These are phyloP conservation scores for Pituophis catenifer DNA, from an alignment of 2,113 vertebrate genomes.

Conservation along the genomic window DNA sequence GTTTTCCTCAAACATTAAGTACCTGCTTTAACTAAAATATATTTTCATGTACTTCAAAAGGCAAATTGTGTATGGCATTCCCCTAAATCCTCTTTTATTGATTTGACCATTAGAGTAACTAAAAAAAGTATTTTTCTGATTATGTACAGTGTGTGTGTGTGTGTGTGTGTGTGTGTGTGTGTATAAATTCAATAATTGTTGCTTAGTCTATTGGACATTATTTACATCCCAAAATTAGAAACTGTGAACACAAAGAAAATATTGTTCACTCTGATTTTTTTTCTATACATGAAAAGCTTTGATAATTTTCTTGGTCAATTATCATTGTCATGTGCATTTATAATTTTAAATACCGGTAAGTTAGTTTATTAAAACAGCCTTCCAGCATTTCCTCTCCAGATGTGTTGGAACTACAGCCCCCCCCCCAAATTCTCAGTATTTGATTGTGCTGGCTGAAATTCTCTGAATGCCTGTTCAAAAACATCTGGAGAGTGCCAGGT, in stretches of 20 bases:
- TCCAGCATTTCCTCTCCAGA: neutral
- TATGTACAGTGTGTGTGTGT: neutral
- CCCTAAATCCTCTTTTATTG: slow-evolving; percentile 61
- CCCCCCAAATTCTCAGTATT: neutral
- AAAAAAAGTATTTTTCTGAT: slow-evolving; percentile 39
- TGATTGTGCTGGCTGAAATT: neutral
- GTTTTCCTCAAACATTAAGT: slow-evolving; percentile 62
- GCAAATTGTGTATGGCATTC: slow-evolving; percentile 57
- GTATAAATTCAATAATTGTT: neutral
- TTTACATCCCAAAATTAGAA: slow-evolving; percentile 36
- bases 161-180: too few relatives aligned
- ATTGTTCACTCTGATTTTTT: neutral
- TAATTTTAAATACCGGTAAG: neutral
- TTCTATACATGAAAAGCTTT: neutral
- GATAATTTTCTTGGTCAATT: neutral
- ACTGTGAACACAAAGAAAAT: slow-evolving; percentile 3
- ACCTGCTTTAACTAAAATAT: slow-evolving; percentile 64
- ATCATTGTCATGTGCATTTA: neutral
- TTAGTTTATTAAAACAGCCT: neutral
- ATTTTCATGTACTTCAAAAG: slow-evolving; percentile 67
- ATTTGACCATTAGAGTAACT: slow-evolving; percentile 45
- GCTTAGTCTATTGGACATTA: neutral
- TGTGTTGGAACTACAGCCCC: neutral
- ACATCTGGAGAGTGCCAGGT: neutral
- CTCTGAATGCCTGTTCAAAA: neutral